Evolutionary conservation across 2,797 vertebrate genomes (phyloP).

Genomic region (Anas capensis): DNA sequence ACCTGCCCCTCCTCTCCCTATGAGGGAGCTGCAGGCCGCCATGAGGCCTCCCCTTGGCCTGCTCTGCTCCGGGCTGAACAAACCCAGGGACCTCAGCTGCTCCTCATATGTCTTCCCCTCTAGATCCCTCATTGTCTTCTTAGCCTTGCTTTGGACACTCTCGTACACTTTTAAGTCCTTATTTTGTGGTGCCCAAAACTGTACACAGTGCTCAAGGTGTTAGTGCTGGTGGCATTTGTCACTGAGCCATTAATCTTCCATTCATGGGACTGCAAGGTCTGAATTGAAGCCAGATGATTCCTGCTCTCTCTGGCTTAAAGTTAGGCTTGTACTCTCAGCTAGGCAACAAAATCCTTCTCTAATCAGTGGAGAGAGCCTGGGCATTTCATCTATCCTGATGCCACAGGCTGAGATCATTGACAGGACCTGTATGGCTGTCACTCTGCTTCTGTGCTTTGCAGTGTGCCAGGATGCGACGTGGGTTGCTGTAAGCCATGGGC

Average conservation of each 20-base stretch:
- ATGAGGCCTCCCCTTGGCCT: too few species aligned
- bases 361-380: background rate
- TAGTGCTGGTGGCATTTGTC: background rate
- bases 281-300: background rate
- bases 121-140: too few species aligned
- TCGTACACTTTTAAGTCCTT: background rate
- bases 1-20: too few species aligned
- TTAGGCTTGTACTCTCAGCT: background rate
- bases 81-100: background rate
- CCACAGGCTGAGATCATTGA: background rate
- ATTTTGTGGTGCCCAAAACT: background rate
- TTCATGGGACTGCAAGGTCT: background rate
- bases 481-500: background rate
- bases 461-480: background rate
- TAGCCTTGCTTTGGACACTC: background rate
- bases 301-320: background rate
- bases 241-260: background rate
- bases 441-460: background rate
- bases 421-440: background rate
- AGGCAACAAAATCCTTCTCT: background rate
- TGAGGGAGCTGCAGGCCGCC: too few species aligned
- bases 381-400: background rate
- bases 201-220: background rate
- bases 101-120: too few species aligned
- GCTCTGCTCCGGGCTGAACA: too few species aligned